These are phyloP conservation scores for Tenthredo livida DNA, from an alignment of 2,888 invertebrate genomes.

Conservation along the genomic window DNA sequence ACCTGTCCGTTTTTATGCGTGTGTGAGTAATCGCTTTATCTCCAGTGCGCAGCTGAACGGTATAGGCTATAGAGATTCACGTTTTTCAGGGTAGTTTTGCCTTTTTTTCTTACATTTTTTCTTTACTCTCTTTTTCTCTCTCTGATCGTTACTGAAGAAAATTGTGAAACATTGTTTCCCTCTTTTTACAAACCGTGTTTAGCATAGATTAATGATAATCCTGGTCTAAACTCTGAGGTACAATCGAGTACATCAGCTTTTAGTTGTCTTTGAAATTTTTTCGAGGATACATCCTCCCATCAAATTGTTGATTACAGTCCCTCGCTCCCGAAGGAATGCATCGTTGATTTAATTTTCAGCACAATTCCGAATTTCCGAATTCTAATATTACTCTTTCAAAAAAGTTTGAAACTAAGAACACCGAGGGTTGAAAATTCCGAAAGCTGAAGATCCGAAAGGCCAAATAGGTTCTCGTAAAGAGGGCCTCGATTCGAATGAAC, in stretches of 20 bases:
- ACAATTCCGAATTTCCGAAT: too few relatives aligned
- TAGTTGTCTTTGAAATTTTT: not conserved
- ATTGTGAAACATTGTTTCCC: constrained; percentile 9
- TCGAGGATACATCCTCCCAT: not conserved
- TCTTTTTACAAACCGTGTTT: not conserved
- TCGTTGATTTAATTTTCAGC: too few relatives aligned
- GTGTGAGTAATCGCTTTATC: constrained; percentile 43
- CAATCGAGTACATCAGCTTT: too few relatives aligned
- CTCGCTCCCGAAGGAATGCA: too few relatives aligned
- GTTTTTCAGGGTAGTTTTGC: not conserved
- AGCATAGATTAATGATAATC: constrained; percentile 21
- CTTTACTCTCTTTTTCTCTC: not conserved
- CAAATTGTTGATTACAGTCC: too few relatives aligned
- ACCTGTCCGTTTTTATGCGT: constrained; percentile 41
- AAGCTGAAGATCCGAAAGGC: too few relatives aligned
- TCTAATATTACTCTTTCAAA: too few relatives aligned
- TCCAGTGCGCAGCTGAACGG: constrained; percentile 24
- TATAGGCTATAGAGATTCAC: constrained; percentile 18
- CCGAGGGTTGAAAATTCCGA: too few relatives aligned
- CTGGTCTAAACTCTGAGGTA: not conserved
- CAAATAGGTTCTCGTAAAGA: too few relatives aligned
- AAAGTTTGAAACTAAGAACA: too few relatives aligned
- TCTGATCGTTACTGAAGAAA: not conserved
- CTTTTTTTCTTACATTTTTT: not conserved
- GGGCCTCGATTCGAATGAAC: too few relatives aligned